Conservation (phyloP, 2,113 vertebrate species). For the Oxyura jamaicensis region DNA sequence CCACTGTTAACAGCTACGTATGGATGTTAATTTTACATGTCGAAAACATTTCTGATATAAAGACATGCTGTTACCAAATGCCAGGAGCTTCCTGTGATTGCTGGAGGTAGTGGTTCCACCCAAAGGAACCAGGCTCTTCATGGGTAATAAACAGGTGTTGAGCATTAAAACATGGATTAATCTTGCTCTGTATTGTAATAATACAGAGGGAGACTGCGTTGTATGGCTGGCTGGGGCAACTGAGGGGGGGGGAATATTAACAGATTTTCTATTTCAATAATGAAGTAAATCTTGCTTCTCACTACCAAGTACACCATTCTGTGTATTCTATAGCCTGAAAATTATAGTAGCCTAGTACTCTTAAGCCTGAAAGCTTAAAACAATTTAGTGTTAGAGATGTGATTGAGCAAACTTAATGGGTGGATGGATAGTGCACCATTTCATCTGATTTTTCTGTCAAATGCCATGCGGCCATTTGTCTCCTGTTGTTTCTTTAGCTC, state of each 20-base stretch:
- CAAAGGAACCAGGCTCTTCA: background rate
- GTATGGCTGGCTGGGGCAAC: background rate
- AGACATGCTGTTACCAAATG: background rate
- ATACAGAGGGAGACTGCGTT: no score
- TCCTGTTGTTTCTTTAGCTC: background rate
- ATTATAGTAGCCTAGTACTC: no score
- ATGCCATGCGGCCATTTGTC: background rate
- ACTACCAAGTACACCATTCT: background rate
- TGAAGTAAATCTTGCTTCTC: background rate
- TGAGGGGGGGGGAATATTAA: background rate
- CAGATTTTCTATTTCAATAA: background rate
- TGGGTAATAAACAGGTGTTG: background rate
- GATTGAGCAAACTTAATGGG: background rate
- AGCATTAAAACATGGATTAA: background rate
- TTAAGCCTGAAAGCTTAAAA: background rate
- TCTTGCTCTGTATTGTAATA: background rate
- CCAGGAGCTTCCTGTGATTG: background rate
- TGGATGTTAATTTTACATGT: background rate
- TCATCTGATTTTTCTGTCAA: background rate
- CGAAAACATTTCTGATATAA: background rate
- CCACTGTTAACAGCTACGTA: background rate
- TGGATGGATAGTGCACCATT: accelerated
- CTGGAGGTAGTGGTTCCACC: background rate
- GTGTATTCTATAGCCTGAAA: background rate
- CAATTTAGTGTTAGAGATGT: background rate